These are phyloP conservation scores for Harpegnathos saltator DNA, from an alignment of 1,140 invertebrate species.

Conservation along the genomic window DNA sequence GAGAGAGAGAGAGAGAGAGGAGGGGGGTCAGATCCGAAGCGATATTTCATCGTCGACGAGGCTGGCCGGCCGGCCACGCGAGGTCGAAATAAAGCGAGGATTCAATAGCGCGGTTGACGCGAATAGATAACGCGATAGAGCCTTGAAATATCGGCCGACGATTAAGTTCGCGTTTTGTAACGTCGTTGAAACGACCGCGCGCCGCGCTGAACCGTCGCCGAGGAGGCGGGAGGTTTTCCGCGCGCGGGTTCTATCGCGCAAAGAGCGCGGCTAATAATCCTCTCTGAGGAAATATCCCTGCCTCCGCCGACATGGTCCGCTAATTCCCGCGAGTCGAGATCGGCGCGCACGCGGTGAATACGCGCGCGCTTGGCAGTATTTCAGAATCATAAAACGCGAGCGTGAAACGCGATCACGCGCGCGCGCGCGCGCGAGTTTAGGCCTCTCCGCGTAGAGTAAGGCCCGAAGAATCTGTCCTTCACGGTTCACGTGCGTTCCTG, in stretches of 20 bases:
- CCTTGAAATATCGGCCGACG: too few species aligned
- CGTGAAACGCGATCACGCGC: constrained; percentile 31
- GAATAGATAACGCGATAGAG: too few species aligned
- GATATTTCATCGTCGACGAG: constrained; percentile 4
- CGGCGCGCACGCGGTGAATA: neutral
- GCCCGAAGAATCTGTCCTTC: constrained; percentile 62
- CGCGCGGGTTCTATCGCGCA: constrained; percentile 26
- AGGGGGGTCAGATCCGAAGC: neutral
- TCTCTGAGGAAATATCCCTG: constrained; percentile 41
- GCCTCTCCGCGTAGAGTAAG: constrained; percentile 24
- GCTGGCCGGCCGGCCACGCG: neutral
- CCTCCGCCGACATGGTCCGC: constrained; percentile 54
- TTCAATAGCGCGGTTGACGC: too few species aligned
- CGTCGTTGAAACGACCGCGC: too few species aligned
- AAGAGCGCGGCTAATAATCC: constrained; percentile 60
- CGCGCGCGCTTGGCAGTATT: constrained; percentile 49
- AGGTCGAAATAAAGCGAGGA: too few species aligned
- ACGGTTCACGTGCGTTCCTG: constrained; percentile 54
- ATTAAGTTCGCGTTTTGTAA: too few species aligned
- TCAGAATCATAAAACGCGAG: constrained; percentile 49
- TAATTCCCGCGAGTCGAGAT: constrained; percentile 59
- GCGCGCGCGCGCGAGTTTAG: constrained; percentile 40
- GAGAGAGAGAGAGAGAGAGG: too few species aligned
- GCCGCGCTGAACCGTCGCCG: constrained; percentile 4
- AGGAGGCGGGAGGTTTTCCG: too few species aligned